Evolutionary conservation across 2,113 vertebrate genomes (phyloP).

Genomic region (Kryptolebias marmoratus): DNA sequence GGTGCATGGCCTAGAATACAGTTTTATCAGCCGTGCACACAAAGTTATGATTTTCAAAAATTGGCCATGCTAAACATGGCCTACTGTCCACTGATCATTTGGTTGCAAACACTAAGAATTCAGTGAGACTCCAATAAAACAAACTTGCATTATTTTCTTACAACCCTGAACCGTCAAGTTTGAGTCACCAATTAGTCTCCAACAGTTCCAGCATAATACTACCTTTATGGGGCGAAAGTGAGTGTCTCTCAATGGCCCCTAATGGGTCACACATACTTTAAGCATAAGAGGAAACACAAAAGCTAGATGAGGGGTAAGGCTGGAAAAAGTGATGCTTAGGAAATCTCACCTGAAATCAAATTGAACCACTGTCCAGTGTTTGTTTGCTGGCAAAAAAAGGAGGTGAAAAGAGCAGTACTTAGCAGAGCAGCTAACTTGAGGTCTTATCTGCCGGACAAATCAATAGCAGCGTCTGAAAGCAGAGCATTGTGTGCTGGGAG

Average conservation of each 20-base stretch:
- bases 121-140: too few relatives aligned
- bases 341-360: slow-evolving; percentile 57
- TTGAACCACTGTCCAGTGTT: slow-evolving; percentile 46
- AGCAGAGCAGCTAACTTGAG: slow-evolving; percentile 85
- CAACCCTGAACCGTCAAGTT: too few relatives aligned
- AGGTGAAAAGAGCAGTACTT: slow-evolving; percentile 80
- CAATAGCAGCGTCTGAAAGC: slow-evolving; percentile 92
- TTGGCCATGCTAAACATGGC: too few relatives aligned
- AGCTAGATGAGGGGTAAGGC: neutral
- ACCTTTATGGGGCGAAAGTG: slow-evolving; percentile 8
- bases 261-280: slow-evolving; percentile 43
- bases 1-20: too few relatives aligned
- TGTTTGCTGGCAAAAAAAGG: slow-evolving; percentile 73
- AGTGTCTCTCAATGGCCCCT: slow-evolving; percentile 58
- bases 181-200: too few relatives aligned
- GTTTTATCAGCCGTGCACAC: too few relatives aligned
- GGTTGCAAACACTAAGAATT: too few relatives aligned
- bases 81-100: too few relatives aligned
- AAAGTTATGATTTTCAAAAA: too few relatives aligned
- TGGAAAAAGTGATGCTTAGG: slow-evolving; percentile 13
- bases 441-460: slow-evolving; percentile 88
- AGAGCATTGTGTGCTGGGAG: slow-evolving; percentile 64
- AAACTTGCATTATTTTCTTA: too few relatives aligned
- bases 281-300: slow-evolving; percentile 18
- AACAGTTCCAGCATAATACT: too few relatives aligned